phyloP scores from a whole-genome alignment of 2,888 invertebrate genomes.

The Acholoe squamosa region DNA sequence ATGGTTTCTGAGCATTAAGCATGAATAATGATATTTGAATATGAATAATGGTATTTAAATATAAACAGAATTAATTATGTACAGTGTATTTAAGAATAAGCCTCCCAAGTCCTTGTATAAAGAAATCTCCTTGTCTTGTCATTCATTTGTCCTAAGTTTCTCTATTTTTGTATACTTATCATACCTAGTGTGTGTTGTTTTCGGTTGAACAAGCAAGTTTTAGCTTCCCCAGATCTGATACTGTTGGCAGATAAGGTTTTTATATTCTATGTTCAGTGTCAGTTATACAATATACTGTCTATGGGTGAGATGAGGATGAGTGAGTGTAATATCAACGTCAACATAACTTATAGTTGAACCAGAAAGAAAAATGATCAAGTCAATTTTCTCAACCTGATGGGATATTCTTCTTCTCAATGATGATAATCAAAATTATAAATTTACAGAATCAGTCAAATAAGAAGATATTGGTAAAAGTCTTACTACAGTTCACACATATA shows the following conservation, averaged over 20 bases:
- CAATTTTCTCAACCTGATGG: background rate
- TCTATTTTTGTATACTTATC: slow-evolving; percentile 16
- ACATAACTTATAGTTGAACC: background rate
- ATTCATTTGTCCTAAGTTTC: background rate
- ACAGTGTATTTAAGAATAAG: slow-evolving; percentile 26
- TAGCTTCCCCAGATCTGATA: background rate
- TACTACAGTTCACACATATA: background rate
- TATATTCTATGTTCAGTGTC: slow-evolving; percentile 14
- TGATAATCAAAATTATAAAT: background rate
- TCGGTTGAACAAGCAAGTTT: slow-evolving; percentile 15
- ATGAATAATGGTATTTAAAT: background rate
- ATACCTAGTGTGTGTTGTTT: background rate
- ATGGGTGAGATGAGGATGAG: background rate
- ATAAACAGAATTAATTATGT: background rate
- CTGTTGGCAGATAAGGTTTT: background rate
- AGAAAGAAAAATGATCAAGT: background rate
- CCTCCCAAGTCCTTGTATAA: background rate
- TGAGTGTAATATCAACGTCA: background rate
- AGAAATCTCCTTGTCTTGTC: background rate
- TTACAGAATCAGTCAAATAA: background rate
- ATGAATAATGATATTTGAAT: background rate
- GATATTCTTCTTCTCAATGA: background rate
- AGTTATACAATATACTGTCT: background rate
- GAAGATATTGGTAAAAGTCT: background rate
- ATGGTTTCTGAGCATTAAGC: background rate